Evolutionary conservation across 2,797 vertebrate genomes (phyloP).

Genomic region (Sandelia bainsii): DNA sequence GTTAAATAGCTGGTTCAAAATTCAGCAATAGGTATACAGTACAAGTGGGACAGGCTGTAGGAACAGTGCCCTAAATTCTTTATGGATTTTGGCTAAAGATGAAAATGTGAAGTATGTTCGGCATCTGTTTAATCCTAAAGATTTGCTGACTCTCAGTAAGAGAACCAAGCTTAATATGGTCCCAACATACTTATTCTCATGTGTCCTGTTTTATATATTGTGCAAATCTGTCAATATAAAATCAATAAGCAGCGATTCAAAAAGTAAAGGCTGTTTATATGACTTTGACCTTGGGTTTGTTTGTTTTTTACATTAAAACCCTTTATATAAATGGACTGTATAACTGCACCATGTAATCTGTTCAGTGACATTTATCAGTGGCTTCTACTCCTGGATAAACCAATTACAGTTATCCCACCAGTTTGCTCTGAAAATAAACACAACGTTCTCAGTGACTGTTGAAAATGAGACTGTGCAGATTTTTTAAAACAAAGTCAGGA

Average conservation of each 20-base stretch:
- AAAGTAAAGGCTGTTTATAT: neutral
- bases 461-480: slow-evolving; percentile 15
- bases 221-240: slow-evolving; percentile 11
- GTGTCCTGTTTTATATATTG: neutral
- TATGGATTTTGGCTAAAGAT: slow-evolving; percentile 48
- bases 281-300: slow-evolving; percentile 1
- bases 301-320: slow-evolving; percentile 21
- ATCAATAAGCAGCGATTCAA: slow-evolving; percentile 17
- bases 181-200: slow-evolving; percentile 7
- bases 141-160: slow-evolving; percentile 34
- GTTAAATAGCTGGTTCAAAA: neutral
- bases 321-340: neutral
- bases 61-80: slow-evolving; percentile 49
- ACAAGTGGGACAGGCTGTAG: slow-evolving; percentile 8
- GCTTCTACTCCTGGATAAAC: slow-evolving; percentile 24
- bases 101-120: slow-evolving; percentile 55
- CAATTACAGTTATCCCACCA: neutral
- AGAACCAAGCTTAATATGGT: slow-evolving; percentile 26
- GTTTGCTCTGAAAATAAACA: slow-evolving; percentile 1
- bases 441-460: neutral
- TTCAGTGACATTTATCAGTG: slow-evolving; percentile 27
- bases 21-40: neutral
- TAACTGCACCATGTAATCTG: slow-evolving; percentile 3
- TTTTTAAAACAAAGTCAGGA: neutral
- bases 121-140: slow-evolving; percentile 53